These are phyloP conservation scores for Nesogale talazaci DNA, from an alignment of 2,113 vertebrate genomes.

Conservation along the genomic window DNA sequence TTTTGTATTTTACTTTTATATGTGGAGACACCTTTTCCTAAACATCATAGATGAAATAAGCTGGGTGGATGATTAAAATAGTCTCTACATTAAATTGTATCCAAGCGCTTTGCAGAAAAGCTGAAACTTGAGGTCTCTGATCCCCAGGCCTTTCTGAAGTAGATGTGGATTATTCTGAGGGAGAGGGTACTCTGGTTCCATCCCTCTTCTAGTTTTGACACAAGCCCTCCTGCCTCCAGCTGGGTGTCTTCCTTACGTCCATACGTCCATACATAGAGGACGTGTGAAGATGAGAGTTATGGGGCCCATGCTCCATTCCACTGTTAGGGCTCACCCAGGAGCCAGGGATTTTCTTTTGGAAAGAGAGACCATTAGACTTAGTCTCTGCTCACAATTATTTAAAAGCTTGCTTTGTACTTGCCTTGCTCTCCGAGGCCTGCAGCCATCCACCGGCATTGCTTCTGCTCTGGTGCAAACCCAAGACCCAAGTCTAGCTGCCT, in stretches of 20 bases:
- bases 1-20: background rate
- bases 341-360: background rate
- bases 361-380: conserved; percentile 17
- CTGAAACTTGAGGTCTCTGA: background rate
- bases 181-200: background rate
- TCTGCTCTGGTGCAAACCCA: background rate
- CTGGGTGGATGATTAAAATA: background rate
- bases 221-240: accelerated
- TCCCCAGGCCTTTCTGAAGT: background rate
- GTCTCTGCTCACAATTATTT: background rate
- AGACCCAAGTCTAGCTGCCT: background rate
- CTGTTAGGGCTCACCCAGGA: background rate
- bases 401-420: background rate
- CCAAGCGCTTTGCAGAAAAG: background rate
- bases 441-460: background rate
- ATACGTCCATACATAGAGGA: background rate
- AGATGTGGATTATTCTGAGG: background rate
- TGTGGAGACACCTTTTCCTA: background rate
- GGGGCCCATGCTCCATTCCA: background rate
- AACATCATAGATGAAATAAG: background rate
- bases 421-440: background rate
- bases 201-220: background rate
- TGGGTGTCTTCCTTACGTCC: background rate
- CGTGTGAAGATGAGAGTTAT: background rate
- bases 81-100: background rate